phyloP scores from a whole-genome alignment of 2,888 invertebrate species.

The Drosophila emarginata region DNA sequence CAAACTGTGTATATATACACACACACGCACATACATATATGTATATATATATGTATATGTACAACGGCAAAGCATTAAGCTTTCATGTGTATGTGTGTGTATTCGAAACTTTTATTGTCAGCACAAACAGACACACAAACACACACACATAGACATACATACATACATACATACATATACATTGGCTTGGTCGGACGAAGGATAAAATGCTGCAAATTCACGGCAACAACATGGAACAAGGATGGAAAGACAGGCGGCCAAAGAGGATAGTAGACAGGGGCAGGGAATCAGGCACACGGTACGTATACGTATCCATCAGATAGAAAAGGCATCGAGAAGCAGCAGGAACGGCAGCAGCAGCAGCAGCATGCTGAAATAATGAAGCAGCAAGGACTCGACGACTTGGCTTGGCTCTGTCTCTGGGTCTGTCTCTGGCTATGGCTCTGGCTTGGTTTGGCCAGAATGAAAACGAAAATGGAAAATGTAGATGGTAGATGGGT shows the following conservation, averaged over 20 bases:
- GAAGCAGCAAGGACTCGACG: conserved; percentile 77
- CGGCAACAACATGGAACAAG: conserved; percentile 55
- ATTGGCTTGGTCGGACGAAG: conserved; percentile 64
- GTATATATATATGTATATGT: too few species aligned
- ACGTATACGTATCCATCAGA: conserved; percentile 78
- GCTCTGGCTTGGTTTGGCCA: conserved; percentile 34
- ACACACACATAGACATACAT: conserved; percentile 39
- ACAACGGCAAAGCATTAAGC: conserved; percentile 65
- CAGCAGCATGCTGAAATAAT: conserved; percentile 73
- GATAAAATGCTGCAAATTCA: conserved; percentile 78
- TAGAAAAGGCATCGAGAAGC: conserved; percentile 75
- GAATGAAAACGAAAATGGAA: conserved; percentile 76
- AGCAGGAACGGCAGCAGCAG: conserved; percentile 39
- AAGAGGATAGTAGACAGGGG: conserved; percentile 20
- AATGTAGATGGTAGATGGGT: conserved; percentile 55
- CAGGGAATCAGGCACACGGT: conserved; percentile 58
- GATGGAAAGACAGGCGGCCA: conserved; percentile 15
- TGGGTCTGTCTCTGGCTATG: conserved; percentile 7
- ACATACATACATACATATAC: conserved; percentile 32
- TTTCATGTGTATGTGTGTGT: conserved; percentile 61
- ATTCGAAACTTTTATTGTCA: conserved; percentile 73
- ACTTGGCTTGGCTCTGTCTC: conserved; percentile 37
- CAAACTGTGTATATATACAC: conserved; percentile 11
- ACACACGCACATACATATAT: conserved; percentile 27
- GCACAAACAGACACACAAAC: conserved; percentile 67